Evolutionary conservation across 1,140 invertebrate genomes (phyloP).

Genomic region (Coptotermes formosanus): DNA sequence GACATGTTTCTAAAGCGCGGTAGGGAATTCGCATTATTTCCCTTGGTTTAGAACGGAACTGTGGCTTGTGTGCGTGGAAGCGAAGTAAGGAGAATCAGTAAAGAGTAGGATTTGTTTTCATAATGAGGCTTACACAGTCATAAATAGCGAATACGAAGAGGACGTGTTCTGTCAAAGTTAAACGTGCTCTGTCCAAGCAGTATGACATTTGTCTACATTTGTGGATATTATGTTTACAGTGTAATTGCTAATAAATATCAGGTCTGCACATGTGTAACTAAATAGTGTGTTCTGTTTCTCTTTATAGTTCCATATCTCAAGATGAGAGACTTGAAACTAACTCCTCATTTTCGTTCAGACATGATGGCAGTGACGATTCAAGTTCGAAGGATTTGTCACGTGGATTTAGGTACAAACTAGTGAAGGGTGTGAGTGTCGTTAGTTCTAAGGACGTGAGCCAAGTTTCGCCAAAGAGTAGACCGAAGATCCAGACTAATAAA

Average conservation of each 20-base stretch:
- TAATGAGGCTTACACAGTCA: background rate
- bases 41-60: background rate
- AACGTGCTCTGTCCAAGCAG: background rate
- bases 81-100: background rate
- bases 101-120: background rate
- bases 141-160: background rate
- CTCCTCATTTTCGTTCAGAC: background rate
- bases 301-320: background rate
- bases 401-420: constrained; percentile 29
- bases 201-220: background rate
- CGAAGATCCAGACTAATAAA: background rate
- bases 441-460: constrained; percentile 24
- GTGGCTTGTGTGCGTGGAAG: background rate
- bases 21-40: background rate
- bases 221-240: background rate
- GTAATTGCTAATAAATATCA: background rate
- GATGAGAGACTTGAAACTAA: background rate
- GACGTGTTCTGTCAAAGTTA: background rate
- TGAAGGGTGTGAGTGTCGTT: constrained; percentile 18
- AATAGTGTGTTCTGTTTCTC: background rate
- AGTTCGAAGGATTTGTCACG: constrained; percentile 28
- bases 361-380: constrained; percentile 14
- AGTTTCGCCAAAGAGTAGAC: constrained; percentile 24
- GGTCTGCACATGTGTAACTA: background rate
- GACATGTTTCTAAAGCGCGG: background rate